Evolutionary conservation across 2,888 invertebrate species (phyloP).

Genomic region (Diarsia brunnea): DNA sequence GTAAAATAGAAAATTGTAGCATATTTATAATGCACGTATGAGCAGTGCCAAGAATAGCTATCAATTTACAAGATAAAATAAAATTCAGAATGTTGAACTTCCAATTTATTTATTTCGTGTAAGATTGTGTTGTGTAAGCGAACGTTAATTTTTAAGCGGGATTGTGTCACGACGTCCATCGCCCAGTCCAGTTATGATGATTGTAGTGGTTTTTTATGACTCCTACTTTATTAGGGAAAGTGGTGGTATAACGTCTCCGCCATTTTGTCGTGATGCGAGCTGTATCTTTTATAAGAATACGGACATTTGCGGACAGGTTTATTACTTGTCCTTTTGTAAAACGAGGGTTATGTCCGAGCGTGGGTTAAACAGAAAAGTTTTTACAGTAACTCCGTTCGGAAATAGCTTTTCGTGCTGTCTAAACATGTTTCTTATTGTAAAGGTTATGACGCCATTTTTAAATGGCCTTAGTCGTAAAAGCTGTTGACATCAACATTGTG

Average conservation of each 20-base stretch:
- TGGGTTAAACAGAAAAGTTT: slow-evolving; percentile 71
- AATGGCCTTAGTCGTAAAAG: slow-evolving; percentile 13
- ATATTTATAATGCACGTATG: slow-evolving; percentile 19
- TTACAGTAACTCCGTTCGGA: slow-evolving; percentile 64
- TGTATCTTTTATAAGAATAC: slow-evolving; percentile 83
- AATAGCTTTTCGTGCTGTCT: slow-evolving; percentile 38
- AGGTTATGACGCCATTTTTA: slow-evolving; percentile 6
- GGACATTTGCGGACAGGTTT: slow-evolving; percentile 81
- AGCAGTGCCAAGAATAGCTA: slow-evolving; percentile 36
- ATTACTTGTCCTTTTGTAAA: slow-evolving; percentile 80
- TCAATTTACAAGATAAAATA: slow-evolving; percentile 29
- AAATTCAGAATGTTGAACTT: slow-evolving; percentile 11
- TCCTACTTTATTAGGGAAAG: slow-evolving; percentile 86
- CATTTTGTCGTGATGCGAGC: slow-evolving; percentile 78
- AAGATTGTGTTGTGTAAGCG: slow-evolving; percentile 60
- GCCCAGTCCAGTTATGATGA: slow-evolving; percentile 85
- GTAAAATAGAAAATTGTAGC: slow-evolving; percentile 2
- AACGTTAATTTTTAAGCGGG: slow-evolving; percentile 84
- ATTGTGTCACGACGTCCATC: slow-evolving; percentile 74
- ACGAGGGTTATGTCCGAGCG: slow-evolving; percentile 72
- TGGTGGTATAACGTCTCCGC: slow-evolving; percentile 76
- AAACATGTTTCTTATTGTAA: slow-evolving; percentile 24
- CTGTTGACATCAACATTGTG: slow-evolving; percentile 2
- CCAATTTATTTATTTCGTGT: slow-evolving; percentile 61
- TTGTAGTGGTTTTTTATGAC: slow-evolving; percentile 89